Evolutionary conservation across 2,888 invertebrate genomes (phyloP).

Genomic region (Steromphala cineraria): DNA sequence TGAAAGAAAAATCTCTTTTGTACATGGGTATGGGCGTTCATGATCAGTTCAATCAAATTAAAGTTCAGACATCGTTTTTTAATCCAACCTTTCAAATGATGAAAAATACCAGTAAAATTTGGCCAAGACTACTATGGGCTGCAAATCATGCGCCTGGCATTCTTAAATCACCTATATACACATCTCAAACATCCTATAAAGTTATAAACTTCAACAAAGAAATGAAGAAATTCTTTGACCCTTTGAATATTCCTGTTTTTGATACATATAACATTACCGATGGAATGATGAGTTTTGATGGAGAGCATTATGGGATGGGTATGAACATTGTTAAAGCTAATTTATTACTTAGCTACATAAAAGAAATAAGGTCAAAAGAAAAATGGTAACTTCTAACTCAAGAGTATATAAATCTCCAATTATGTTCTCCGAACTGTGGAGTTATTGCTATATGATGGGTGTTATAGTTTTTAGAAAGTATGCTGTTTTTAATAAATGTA

Average conservation of each 20-base stretch:
- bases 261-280: conserved; percentile 35
- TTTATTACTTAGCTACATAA: conserved; percentile 30
- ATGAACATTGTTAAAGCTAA: conserved; percentile 33
- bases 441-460: too few relatives aligned
- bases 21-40: conserved; percentile 34
- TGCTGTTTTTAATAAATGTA: too few relatives aligned
- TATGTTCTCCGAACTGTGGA: too few relatives aligned
- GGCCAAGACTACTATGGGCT: conserved; percentile 35
- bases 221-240: conserved; percentile 13
- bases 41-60: conserved; percentile 22
- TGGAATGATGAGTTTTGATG: conserved; percentile 37
- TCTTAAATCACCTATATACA: conserved; percentile 31
- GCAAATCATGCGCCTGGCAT: conserved; percentile 34
- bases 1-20: conserved; percentile 12
- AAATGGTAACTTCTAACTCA: conserved; percentile 20
- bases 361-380: conserved; percentile 20
- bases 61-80: neutral
- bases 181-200: conserved; percentile 22
- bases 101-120: neutral
- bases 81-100: neutral
- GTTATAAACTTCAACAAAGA: conserved; percentile 25
- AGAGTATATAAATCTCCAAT: too few relatives aligned
- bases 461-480: too few relatives aligned
- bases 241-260: conserved; percentile 29
- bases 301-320: conserved; percentile 37